These are phyloP conservation scores for Willisornis vidua DNA, from an alignment of 2,113 vertebrate species.

Conservation along the genomic window DNA sequence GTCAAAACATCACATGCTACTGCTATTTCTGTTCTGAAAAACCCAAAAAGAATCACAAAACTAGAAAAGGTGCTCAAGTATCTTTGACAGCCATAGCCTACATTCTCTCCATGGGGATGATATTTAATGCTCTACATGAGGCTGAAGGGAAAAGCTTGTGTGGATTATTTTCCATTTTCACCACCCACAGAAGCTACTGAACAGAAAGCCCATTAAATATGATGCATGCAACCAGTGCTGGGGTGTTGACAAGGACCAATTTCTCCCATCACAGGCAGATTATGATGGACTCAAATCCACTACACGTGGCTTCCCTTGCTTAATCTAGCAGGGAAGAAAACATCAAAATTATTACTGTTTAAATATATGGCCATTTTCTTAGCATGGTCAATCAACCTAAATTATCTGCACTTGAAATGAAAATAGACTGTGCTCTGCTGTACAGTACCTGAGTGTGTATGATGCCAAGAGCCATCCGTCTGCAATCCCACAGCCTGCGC, in stretches of 20 bases:
- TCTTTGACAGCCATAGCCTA: constrained; percentile 31
- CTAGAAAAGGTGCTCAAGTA: background rate
- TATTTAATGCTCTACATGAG: background rate
- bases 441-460: fast-evolving
- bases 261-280: background rate
- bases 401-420: background rate
- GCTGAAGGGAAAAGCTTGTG: background rate
- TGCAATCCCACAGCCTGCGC: background rate
- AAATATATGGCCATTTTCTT: constrained; percentile 3
- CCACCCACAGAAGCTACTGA: constrained; percentile 1
- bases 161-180: constrained; percentile 3
- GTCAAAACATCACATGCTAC: background rate
- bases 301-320: background rate
- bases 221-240: background rate
- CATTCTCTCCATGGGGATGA: background rate
- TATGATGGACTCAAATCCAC: constrained; percentile 19
- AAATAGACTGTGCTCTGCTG: background rate
- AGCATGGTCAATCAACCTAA: constrained; percentile 6
- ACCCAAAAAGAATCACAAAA: background rate
- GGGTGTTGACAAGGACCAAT: background rate
- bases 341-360: constrained; percentile 25
- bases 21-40: constrained; percentile 14
- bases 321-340: constrained; percentile 34
- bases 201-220: constrained; percentile 13
- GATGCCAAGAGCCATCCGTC: background rate